Evolutionary conservation across 2,113 vertebrate genomes (phyloP).

Genomic region (Sapayoa aenigma): DNA sequence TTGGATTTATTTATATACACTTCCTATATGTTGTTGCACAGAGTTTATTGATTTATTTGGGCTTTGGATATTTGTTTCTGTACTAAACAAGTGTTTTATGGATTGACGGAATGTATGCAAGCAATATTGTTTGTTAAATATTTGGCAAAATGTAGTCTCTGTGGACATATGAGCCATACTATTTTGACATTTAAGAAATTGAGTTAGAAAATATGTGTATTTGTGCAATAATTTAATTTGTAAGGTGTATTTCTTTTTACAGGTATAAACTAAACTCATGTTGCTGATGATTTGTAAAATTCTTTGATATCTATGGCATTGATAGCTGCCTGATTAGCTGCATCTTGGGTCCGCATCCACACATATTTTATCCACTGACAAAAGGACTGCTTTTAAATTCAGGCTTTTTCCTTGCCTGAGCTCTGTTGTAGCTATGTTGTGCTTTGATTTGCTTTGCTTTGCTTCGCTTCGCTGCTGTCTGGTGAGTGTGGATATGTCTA

Average conservation of each 20-base stretch:
- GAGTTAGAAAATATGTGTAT: not conserved
- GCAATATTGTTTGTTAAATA: conserved; percentile 15
- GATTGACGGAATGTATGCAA: not conserved
- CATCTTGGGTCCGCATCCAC: not conserved
- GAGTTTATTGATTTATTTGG: conserved; percentile 35
- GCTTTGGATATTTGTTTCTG: not conserved
- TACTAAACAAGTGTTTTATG: not conserved
- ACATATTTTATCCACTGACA: accelerated
- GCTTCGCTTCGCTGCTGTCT: not conserved
- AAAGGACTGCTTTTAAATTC: not conserved
- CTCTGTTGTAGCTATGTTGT: not conserved
- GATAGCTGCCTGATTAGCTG: not conserved
- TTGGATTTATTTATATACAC: not conserved
- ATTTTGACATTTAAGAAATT: conserved; percentile 4
- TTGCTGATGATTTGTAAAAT: not conserved
- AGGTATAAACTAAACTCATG: not conserved
- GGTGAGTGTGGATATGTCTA: not conserved
- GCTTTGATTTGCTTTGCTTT: not conserved
- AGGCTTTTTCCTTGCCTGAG: not conserved
- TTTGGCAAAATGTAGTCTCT: conserved; percentile 5
- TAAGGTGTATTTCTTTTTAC: not conserved
- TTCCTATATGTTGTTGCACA: not conserved
- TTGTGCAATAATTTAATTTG: not conserved
- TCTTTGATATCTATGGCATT: not conserved
- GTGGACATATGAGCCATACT: not conserved